Base-by-base conservation (phyloP, 2,888 invertebrate species). In the Tridacna gigas region DNA sequence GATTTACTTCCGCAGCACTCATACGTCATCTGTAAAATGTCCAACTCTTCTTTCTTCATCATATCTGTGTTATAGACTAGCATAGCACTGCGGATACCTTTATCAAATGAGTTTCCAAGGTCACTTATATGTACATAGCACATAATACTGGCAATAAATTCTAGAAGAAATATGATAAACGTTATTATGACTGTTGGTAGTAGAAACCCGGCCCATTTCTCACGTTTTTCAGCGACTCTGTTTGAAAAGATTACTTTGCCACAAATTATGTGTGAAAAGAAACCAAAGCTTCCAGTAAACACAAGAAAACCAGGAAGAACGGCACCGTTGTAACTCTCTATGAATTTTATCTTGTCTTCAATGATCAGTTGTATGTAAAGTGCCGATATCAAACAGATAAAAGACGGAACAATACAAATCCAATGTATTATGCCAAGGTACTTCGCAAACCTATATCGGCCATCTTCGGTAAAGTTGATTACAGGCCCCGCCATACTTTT, bases 1-100 rank as follows among this genome's bases (percentile, higher is more conserved):
- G 88, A 86, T 4, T 81, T 83, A 79, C 91, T 92, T 22, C 94
- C 94, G 86, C 94, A 94, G 82, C 94, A 94, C 63, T 73, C 73
- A 81, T 89, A 93, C n/a, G 89, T 82, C 67, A 92, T 90, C 83
- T 94, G 94, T 60, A 94, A 83, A 9, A 77, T 48, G 84, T 94
- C 94, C 56, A 94, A 82, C n/a, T 91, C 87, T 20, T 79, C 76
- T 81, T 94, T 94, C 51, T 91, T 82, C 28, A 81, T 79, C 9
- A 73, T 67, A 45, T 91, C 89, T n/a, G 77, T 82, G 56, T 86
- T 86, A 82, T 94, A 94, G 11, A 79, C 76, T 15, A 80, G 85
- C 93, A 93, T 92, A 25, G 91, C 88, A 18, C 66, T 77, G 15
- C 74, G 76, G 20, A 93, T 87, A 12, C 93, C 92, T 13, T 74